Evolutionary conservation across 2,113 vertebrate species (phyloP).

Genomic region (Micromys minutus): DNA sequence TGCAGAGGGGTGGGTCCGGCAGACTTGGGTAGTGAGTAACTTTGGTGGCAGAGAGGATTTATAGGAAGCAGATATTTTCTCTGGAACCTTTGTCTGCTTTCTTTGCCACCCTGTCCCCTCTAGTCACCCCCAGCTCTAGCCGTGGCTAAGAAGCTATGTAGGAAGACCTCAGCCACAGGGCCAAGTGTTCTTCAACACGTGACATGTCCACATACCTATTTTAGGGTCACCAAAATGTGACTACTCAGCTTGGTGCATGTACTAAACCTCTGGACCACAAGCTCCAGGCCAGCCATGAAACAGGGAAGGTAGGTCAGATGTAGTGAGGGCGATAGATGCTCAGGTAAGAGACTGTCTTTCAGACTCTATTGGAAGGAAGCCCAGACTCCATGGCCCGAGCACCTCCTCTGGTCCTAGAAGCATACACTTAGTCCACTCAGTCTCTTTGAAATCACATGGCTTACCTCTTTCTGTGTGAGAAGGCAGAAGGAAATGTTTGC

Average conservation of each 20-base stretch:
- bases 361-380: neutral
- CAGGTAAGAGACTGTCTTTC: slow-evolving; percentile 28
- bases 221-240: slow-evolving; percentile 1
- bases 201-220: neutral
- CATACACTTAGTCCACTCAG: neutral
- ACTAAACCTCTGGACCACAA: slow-evolving; percentile 20
- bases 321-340: neutral
- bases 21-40: slow-evolving; percentile 43
- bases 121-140: neutral
- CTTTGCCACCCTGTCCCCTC: neutral
- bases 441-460: neutral
- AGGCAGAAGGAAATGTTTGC: neutral
- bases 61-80: slow-evolving; percentile 19
- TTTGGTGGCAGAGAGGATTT: slow-evolving; percentile 29
- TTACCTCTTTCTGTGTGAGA: neutral
- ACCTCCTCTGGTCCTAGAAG: slow-evolving; percentile 1
- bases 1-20: slow-evolving; percentile 46
- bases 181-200: neutral
- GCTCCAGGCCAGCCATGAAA: neutral
- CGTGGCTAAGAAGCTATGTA: neutral
- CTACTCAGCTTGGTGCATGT: neutral
- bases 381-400: neutral
- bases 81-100: slow-evolving; percentile 29
- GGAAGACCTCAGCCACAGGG: neutral
- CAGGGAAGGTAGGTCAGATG: neutral